Evolutionary conservation across 2,113 vertebrate species (phyloP).

Genomic region (Oceanites oceanicus): DNA sequence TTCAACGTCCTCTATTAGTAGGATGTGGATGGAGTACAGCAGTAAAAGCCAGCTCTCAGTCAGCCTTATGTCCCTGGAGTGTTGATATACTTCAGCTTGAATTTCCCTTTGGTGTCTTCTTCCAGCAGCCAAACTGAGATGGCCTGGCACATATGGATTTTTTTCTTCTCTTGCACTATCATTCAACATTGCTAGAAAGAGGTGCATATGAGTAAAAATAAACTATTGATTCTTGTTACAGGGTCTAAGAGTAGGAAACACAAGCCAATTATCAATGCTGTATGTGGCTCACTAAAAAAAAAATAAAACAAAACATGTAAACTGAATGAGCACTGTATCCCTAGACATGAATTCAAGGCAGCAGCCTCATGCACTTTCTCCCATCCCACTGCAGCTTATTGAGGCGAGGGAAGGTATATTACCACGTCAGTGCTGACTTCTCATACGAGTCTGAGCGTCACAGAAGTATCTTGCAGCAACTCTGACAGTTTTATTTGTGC

Average conservation of each 20-base stretch:
- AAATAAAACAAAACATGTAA: neutral
- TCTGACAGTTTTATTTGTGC: neutral
- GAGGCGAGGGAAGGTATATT: neutral
- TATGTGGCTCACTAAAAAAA: neutral
- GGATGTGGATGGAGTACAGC: neutral
- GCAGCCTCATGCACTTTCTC: neutral
- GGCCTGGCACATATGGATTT: neutral
- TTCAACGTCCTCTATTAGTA: neutral
- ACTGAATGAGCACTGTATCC: neutral
- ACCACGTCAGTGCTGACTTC: fast-evolving
- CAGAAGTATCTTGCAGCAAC: neutral
- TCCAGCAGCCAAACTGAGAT: neutral
- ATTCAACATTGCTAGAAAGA: neutral
- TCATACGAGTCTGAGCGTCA: neutral
- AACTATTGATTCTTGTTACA: neutral
- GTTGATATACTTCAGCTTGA: neutral
- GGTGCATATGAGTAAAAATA: neutral
- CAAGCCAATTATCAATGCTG: neutral
- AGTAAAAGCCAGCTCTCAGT: neutral
- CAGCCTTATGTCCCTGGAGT: fast-evolving
- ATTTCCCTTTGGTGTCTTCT: neutral
- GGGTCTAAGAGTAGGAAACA: neutral
- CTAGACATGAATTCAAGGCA: neutral
- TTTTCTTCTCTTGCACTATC: neutral
- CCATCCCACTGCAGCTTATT: neutral